Conservation (phyloP, 30 jellyfish, hydroid and myxozoan genomes). For the Chrysaora quinquecirrha region DNA sequence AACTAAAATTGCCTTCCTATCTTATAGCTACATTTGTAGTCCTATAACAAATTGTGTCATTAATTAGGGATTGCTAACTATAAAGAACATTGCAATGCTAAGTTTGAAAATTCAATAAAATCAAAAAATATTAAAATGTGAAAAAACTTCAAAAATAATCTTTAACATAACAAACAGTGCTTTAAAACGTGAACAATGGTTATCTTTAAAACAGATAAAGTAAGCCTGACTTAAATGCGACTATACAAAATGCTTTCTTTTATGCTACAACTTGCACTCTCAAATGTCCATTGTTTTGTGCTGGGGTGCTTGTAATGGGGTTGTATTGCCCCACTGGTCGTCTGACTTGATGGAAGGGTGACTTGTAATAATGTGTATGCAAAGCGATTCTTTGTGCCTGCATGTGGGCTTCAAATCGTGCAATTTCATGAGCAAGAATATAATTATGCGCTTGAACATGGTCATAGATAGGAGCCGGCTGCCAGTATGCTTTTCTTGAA, state of each 20-base stretch:
- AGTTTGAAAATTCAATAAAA: too few relatives aligned
- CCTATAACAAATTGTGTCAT: too few relatives aligned
- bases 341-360: slow-evolving; percentile 59
- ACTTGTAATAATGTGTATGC: slow-evolving; percentile 86
- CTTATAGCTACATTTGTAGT: too few relatives aligned
- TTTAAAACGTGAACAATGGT: not conserved
- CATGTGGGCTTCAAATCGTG: slow-evolving; percentile 91
- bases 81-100: too few relatives aligned
- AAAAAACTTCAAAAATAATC: not conserved
- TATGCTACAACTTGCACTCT: slow-evolving; percentile 65
- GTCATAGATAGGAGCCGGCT: slow-evolving; percentile 78
- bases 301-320: slow-evolving; percentile 15
- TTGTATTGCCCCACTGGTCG: slow-evolving; percentile 36
- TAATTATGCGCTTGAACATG: slow-evolving; percentile 91
- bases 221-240: not conserved
- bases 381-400: slow-evolving; percentile 87
- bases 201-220: not conserved
- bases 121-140: not conserved
- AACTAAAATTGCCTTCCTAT: too few relatives aligned
- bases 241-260: not conserved
- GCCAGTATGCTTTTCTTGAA: slow-evolving; percentile 74
- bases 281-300: slow-evolving; percentile 16
- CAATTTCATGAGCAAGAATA: slow-evolving; percentile 91
- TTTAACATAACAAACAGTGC: not conserved
- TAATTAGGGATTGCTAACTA: too few relatives aligned